Base-by-base conservation (phyloP, 2,113 vertebrate species). In the Passer montanus region DNA sequence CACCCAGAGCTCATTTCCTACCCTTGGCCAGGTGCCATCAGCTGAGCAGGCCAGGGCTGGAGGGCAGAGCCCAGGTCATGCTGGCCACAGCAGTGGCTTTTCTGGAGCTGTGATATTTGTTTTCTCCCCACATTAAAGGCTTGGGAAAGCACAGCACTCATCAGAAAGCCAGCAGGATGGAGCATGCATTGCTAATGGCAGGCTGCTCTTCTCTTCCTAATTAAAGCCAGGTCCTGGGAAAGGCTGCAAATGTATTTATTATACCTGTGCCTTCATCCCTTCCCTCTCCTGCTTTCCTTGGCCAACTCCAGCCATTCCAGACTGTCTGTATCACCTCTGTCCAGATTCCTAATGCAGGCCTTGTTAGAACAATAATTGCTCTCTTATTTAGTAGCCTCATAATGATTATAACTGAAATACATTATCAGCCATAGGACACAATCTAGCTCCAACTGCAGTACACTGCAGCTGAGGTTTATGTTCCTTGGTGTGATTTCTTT, bases 321-420 rank as follows among this genome's bases (percentile, higher is more conserved):
- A 43, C 43, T 3, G 11, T 74, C 67, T 80, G 20, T 70, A 76
- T 28, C 59, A 80, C 75, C 69, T 82, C 84, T 70, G 55, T 83
- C 87, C 50, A 80, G 58, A 55, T 74, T 67, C 77, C 52, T 90
- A 95, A 90, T 81, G 60, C 92, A 56, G 78, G 63, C 49, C 88
- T 94, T 59, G 52, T 95, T 84, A 84, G 52, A 81, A 67, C 87
- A 86, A 41, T 84, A 96, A 93, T 88, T 97, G 72, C 52, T 46
- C 84, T 91, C 74, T 95, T 93, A 95, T 95, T 91, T 93, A 93
- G 93, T 35, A 88, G 76, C 17, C 44, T 75, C 88, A 64, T 74
- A 68, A 81, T 53, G 75, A 49, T 81, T 81, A 46, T 56, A 66
- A 70, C 87, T 50, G 37, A 83, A 94, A 64, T 60, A 80, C 22